Evolutionary conservation across 2,797 vertebrate genomes (phyloP).

Genomic region (Okamejei kenojei): DNA sequence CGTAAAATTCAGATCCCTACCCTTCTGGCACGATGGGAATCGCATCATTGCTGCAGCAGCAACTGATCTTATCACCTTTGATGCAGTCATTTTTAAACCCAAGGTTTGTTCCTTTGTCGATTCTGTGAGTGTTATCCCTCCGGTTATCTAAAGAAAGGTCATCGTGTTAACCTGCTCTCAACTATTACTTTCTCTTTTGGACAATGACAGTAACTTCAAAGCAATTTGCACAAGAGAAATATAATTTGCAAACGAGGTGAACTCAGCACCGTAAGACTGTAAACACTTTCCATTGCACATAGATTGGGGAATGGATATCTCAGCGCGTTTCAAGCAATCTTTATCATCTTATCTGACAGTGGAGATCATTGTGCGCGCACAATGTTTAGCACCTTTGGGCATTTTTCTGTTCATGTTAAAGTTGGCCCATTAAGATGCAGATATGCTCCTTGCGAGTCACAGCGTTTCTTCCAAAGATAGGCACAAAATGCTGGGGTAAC

Average conservation of each 20-base stretch:
- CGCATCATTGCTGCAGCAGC: constrained; percentile 58
- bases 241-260: constrained; percentile 44
- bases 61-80: constrained; percentile 60
- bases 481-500: no score
- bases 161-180: constrained; percentile 32
- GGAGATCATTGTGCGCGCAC: constrained; percentile 20
- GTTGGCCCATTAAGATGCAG: not conserved
- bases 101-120: constrained; percentile 51
- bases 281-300: constrained; percentile 32
- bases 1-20: constrained; percentile 62
- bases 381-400: constrained; percentile 10
- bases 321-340: constrained; percentile 19
- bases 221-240: constrained; percentile 42
- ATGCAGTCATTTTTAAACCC: constrained; percentile 41
- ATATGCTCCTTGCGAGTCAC: not conserved
- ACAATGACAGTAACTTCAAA: constrained; percentile 53
- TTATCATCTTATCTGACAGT: constrained; percentile 9
- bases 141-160: constrained; percentile 42
- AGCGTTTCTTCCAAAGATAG: not conserved
- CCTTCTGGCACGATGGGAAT: constrained; percentile 64
- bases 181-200: constrained; percentile 42
- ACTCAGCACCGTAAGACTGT: constrained; percentile 40
- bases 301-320: constrained; percentile 16
- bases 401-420: not conserved
- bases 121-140: constrained; percentile 51